phyloP scores from a whole-genome alignment of 1,140 invertebrate species.

The Drosophila bocki region DNA sequence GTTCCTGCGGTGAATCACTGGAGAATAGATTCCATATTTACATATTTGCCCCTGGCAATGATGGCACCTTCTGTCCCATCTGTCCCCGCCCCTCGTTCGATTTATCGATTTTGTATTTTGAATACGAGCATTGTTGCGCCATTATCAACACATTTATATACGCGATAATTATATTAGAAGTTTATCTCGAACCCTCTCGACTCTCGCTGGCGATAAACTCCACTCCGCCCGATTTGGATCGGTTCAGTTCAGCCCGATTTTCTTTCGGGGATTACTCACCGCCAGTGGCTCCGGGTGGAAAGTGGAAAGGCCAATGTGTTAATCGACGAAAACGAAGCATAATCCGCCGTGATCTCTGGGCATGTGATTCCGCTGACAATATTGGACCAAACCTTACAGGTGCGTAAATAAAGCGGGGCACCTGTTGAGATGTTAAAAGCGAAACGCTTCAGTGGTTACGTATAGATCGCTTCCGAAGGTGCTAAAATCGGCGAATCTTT shows the following conservation, averaged over 20 bases:
- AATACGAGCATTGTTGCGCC: conserved; percentile 74
- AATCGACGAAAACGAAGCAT: conserved; percentile 53
- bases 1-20: conserved; percentile 20
- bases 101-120: conserved; percentile 79
- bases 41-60: conserved; percentile 28
- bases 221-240: conserved; percentile 39
- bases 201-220: conserved; percentile 44
- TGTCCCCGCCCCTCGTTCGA: conserved; percentile 14
- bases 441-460: conserved; percentile 10
- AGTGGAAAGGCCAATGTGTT: conserved; percentile 52
- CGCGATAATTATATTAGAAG: conserved; percentile 80
- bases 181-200: conserved; percentile 57
- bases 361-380: conserved; percentile 57
- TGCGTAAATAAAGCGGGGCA: conserved; percentile 51
- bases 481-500: conserved; percentile 46
- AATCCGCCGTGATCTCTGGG: conserved; percentile 38
- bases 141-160: conserved; percentile 82
- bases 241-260: conserved; percentile 55
- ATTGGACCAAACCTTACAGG: conserved; percentile 56
- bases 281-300: conserved; percentile 31
- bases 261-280: conserved; percentile 65
- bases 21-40: conserved; percentile 35
- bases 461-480: conserved; percentile 20
- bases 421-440: conserved; percentile 31
- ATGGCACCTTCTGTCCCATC: conserved; percentile 12